Conservation (phyloP, 1,140 invertebrate genomes). For the Cotesia typhae region DNA sequence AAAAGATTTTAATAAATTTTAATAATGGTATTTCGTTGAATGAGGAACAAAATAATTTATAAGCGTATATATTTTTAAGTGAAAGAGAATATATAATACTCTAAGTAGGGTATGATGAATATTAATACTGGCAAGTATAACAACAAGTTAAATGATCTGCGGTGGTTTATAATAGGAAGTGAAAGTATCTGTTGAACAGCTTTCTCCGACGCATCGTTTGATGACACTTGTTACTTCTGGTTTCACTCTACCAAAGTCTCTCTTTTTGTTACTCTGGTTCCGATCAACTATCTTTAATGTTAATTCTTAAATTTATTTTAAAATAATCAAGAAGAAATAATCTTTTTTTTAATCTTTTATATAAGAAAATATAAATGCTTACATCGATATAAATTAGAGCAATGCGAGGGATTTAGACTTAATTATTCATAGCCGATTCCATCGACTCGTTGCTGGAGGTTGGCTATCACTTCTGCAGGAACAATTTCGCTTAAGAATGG, state of each 20-base stretch:
- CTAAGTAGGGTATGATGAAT: too few species aligned
- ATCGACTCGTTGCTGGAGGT: constrained; percentile 82
- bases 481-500: constrained; percentile 83
- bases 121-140: too few species aligned
- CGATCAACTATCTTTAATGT: too few species aligned
- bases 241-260: neutral
- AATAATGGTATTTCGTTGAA: too few species aligned
- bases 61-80: too few species aligned
- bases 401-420: neutral
- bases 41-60: too few species aligned
- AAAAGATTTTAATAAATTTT: too few species aligned
- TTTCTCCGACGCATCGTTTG: constrained; percentile 9
- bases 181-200: neutral
- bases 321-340: neutral
- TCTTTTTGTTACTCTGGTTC: neutral
- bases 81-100: too few species aligned
- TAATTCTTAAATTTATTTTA: too few species aligned
- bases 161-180: neutral
- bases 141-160: too few species aligned
- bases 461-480: constrained; percentile 85
- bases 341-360: neutral
- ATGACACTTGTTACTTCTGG: neutral
- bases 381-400: too few species aligned
- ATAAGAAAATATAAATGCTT: too few species aligned
- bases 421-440: constrained; percentile 75